Evolutionary conservation across 1,140 invertebrate genomes (phyloP), one percentile per base, ranked within the genome.

Genomic region (Oncopeltus fasciatus): DNA sequence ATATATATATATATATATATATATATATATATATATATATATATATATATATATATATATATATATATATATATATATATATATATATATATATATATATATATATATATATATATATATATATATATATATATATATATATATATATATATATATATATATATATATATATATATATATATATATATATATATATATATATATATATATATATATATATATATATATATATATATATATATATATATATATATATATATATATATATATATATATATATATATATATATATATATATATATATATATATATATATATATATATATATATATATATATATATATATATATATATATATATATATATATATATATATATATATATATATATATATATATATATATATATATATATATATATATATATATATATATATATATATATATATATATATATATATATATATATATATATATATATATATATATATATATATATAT

Each of bases 1-100:
- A 47, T 61, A n/a, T 65, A 57, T 57, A 63, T 65, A 57, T 60
- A n/a, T 65, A n/a, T 53, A 53, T 61, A 63, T 61, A 62, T 27
- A 47, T 51, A 60, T 49, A 59, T 24, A 59, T 64, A 56, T 53
- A 56, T 53, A 56, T 56, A 61, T 53, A 57, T 65, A 59, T 57
- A 47, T 59, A 47, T 61, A n/a, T 65, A 57, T 57, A 63, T 65
- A 57, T 60, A n/a, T 65, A n/a, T 53, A 53, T 61, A 63, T 61
- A 62, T 27, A 47, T 51, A 60, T 49, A 59, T 24, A 59, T 64
- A 56, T 53, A 56, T 53, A 56, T 56, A 61, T 53, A 57, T 65
- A 59, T 57, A 47, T 59, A 47, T 61, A n/a, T 65, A 57, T 57
- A 63, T 65, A 57, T 60, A n/a, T 65, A n/a, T 53, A 53, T 61